Evolutionary conservation across 2,888 invertebrate genomes (phyloP).

Genomic region (Chydorus sphaericus): DNA sequence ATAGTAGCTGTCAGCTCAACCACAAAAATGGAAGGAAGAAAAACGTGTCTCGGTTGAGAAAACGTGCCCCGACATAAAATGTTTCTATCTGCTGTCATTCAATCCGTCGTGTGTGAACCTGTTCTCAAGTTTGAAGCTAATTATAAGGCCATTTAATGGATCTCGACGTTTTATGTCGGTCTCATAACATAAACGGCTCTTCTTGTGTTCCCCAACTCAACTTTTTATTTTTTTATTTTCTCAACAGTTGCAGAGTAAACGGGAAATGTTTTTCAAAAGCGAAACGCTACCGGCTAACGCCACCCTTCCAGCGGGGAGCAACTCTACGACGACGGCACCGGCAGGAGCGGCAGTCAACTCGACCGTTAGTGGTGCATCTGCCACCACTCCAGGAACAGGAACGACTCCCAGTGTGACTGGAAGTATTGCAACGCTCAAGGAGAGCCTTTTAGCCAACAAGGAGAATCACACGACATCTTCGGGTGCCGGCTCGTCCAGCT

Average conservation of each 20-base stretch:
- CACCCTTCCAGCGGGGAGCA: background rate
- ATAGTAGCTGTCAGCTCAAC: no score
- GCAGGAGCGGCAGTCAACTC: constrained; percentile 27
- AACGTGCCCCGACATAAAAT: no score
- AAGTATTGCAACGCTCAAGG: constrained; percentile 17
- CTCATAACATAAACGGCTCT: no score
- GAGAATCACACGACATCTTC: constrained; percentile 33
- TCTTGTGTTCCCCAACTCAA: no score
- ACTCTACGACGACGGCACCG: background rate
- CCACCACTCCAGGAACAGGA: constrained; percentile 29
- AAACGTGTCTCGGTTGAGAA: no score
- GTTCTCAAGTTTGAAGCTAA: no score
- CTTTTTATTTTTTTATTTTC: no score
- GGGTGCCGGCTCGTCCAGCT: constrained; percentile 29
- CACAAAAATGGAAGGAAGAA: no score
- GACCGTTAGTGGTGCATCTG: constrained; percentile 25
- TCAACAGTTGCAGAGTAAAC: constrained; percentile 57
- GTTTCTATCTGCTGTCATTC: no score
- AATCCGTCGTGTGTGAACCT: no score
- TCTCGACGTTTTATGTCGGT: no score
- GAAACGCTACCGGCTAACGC: constrained; percentile 23
- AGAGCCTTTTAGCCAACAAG: constrained; percentile 21
- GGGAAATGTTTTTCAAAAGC: constrained; percentile 70
- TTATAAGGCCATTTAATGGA: no score
- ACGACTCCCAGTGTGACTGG: constrained; percentile 31